phyloP scores from a whole-genome alignment of 2,888 invertebrate genomes.

The Cosmorhoe ocellata region DNA sequence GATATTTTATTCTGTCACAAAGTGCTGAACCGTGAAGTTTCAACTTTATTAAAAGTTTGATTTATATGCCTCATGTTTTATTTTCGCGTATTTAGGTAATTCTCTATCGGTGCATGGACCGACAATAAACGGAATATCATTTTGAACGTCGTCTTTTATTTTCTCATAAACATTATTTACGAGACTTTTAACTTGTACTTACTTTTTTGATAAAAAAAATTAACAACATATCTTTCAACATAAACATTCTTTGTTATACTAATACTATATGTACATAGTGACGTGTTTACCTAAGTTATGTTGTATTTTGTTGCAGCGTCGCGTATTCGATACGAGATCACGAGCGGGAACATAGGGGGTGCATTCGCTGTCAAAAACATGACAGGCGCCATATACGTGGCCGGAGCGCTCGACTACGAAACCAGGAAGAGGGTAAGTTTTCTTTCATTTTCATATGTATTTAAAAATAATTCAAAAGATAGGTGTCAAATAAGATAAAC shows the following conservation, averaged over 20 bases:
- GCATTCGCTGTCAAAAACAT: slow-evolving; percentile 99
- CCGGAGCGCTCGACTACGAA: slow-evolving; percentile 98
- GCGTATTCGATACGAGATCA: slow-evolving; percentile 99
- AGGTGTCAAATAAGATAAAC: no score
- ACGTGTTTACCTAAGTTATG: no score
- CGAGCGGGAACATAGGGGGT: slow-evolving; percentile 99
- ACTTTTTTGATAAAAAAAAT: no score
- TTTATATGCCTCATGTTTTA: slow-evolving; percentile 37
- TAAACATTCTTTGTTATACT: no score
- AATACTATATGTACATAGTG: no score
- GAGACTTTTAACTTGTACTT: no score
- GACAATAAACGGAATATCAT: neutral
- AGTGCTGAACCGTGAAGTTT: slow-evolving; percentile 56
- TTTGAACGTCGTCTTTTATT: no score
- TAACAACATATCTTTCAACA: no score
- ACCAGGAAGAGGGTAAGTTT: slow-evolving; percentile 95
- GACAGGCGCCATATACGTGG: slow-evolving; percentile 99
- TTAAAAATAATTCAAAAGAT: no score
- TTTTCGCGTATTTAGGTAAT: slow-evolving; percentile 18
- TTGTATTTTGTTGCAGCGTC: slow-evolving; percentile 87
- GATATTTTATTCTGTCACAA: slow-evolving; percentile 61
- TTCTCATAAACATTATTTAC: no score
- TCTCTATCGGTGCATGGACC: neutral
- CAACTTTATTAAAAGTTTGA: slow-evolving; percentile 59
- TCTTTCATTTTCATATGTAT: neutral